These are phyloP conservation scores for Chaenogobius annularis DNA, from an alignment of 2,113 vertebrate species.

Conservation along the genomic window DNA sequence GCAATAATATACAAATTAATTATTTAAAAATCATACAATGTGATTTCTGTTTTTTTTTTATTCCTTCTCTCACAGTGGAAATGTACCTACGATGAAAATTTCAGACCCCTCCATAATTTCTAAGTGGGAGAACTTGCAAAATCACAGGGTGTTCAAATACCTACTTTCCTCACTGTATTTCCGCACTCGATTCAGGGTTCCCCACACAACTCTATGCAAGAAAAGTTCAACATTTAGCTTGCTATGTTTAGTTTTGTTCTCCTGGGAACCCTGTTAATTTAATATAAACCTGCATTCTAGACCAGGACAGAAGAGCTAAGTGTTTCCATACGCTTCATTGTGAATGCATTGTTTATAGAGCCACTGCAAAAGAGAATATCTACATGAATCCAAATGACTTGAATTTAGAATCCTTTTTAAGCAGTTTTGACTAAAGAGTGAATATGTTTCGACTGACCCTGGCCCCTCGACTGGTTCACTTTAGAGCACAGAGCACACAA, in stretches of 20 bases:
- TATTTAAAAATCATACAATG: too few relatives aligned
- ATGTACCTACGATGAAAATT: too few relatives aligned
- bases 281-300: slow-evolving; percentile 6
- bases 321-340: slow-evolving; percentile 15
- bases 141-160: too few relatives aligned
- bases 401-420: background rate
- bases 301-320: background rate
- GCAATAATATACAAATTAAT: too few relatives aligned
- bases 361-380: slow-evolving; percentile 17
- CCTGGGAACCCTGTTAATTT: background rate
- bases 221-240: background rate
- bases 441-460: too few relatives aligned
- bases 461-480: too few relatives aligned
- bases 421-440: background rate
- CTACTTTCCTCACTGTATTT: background rate
- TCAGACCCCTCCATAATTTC: too few relatives aligned
- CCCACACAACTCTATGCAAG: background rate
- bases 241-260: background rate
- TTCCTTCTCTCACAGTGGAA: too few relatives aligned
- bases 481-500: too few relatives aligned
- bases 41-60: too few relatives aligned
- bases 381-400: background rate
- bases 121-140: too few relatives aligned
- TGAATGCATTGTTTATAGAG: slow-evolving; percentile 12
- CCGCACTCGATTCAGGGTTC: background rate